These are phyloP conservation scores for Oryctolagus cuniculus DNA, from an alignment of 2,113 vertebrate genomes.

Conservation along the genomic window DNA sequence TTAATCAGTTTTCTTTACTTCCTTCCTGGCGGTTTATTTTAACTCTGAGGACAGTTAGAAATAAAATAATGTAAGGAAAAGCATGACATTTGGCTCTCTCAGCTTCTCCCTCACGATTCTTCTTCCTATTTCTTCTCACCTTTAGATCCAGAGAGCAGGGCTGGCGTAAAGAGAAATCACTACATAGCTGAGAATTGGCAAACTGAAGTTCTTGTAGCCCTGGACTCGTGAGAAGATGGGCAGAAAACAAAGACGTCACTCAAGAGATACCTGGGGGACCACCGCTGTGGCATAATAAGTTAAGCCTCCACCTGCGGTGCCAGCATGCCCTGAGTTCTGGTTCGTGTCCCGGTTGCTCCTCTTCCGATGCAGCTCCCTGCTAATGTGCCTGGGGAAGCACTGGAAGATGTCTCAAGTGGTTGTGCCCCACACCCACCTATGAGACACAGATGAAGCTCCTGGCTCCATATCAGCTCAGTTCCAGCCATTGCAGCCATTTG, in stretches of 20 bases:
- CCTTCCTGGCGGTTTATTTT: not conserved
- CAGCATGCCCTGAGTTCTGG: too few relatives aligned
- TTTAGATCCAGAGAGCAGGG: not conserved
- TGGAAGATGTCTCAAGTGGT: too few relatives aligned
- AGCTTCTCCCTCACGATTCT: not conserved
- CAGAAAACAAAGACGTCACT: not conserved
- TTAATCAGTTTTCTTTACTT: not conserved
- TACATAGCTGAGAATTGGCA: not conserved
- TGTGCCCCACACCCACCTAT: too few relatives aligned
- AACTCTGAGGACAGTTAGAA: not conserved
- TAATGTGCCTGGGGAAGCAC: too few relatives aligned
- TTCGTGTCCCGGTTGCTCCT: too few relatives aligned
- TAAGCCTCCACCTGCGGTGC: too few relatives aligned
- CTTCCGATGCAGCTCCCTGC: too few relatives aligned
- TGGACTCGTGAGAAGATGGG: not conserved
- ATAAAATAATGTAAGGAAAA: not conserved
- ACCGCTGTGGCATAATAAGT: too few relatives aligned
- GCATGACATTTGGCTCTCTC: not conserved
- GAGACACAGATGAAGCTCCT: too few relatives aligned
- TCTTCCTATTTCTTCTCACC: not conserved
- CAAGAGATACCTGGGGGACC: too few relatives aligned
- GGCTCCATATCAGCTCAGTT: too few relatives aligned
- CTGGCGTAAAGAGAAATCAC: not conserved
- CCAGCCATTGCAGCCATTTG: too few relatives aligned
- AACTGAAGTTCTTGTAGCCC: not conserved